phyloP scores from a whole-genome alignment of 2,113 vertebrate species.

The Spizaetus ornatus region DNA sequence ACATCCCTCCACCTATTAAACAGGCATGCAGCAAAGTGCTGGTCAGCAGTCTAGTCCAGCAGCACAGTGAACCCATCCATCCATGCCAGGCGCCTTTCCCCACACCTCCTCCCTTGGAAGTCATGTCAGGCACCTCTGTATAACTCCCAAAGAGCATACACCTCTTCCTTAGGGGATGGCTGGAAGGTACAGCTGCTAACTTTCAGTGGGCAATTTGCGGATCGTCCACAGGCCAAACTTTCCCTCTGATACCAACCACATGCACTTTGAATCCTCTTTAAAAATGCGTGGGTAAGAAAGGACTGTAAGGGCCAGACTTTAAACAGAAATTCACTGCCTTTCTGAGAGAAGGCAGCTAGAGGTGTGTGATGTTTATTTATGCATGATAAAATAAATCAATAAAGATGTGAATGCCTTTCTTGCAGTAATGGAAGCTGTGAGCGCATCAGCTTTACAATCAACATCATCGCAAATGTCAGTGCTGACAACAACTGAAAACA shows the following conservation, averaged over 20 bases:
- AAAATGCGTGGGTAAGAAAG: background rate
- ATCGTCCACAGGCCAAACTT: background rate
- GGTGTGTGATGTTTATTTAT: background rate
- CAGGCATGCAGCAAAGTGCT: background rate
- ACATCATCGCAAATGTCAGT: fast-evolving
- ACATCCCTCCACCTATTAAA: background rate
- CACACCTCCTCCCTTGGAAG: background rate
- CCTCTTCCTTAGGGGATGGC: background rate
- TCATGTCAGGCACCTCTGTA: background rate
- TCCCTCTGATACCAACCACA: background rate
- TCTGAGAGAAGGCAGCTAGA: background rate
- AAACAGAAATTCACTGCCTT: background rate
- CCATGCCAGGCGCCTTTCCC: background rate
- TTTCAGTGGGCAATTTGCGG: background rate
- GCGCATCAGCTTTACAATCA: fast-evolving
- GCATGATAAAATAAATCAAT: background rate
- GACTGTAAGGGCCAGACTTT: background rate
- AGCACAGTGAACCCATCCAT: background rate
- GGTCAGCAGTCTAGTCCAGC: background rate
- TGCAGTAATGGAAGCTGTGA: background rate
- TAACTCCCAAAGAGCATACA: background rate
- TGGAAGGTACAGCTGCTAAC: background rate
- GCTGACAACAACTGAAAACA: fast-evolving
- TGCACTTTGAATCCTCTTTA: background rate
- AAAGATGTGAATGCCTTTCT: background rate